These are phyloP conservation scores for Aegotheles bennettii DNA, from an alignment of 2,113 vertebrate genomes.

Conservation along the genomic window DNA sequence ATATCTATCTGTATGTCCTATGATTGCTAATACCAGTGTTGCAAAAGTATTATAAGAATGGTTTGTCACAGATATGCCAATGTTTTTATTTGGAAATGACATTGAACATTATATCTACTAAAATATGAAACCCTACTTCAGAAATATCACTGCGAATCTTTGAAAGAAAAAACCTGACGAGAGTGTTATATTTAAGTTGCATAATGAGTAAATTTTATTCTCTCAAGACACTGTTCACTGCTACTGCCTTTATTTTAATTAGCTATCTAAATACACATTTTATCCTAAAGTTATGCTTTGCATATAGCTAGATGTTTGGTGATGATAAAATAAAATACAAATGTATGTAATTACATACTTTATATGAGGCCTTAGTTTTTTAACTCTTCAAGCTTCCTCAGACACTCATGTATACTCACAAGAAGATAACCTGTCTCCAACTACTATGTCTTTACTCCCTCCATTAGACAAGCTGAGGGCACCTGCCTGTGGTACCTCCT, in stretches of 20 bases:
- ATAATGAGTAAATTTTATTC: neutral
- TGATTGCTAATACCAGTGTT: neutral
- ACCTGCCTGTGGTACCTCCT: neutral
- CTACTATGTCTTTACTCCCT: neutral
- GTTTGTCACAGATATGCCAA: neutral
- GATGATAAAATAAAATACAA: neutral
- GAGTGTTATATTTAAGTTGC: neutral
- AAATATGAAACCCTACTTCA: neutral
- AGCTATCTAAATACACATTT: neutral
- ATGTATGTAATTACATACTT: neutral
- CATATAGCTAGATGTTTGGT: neutral
- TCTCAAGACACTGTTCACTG: neutral
- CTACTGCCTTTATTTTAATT: neutral
- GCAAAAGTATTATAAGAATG: neutral
- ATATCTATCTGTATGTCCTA: neutral
- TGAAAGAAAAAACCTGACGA: neutral
- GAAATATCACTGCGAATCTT: neutral
- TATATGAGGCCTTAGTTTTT: neutral
- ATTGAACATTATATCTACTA: neutral
- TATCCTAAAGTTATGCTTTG: neutral
- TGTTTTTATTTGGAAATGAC: neutral
- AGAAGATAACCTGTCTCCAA: neutral
- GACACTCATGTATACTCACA: neutral
- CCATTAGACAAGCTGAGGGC: neutral
- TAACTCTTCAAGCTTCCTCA: neutral